phyloP scores from a whole-genome alignment of 2,113 vertebrate species.

The Scolopax mira region DNA sequence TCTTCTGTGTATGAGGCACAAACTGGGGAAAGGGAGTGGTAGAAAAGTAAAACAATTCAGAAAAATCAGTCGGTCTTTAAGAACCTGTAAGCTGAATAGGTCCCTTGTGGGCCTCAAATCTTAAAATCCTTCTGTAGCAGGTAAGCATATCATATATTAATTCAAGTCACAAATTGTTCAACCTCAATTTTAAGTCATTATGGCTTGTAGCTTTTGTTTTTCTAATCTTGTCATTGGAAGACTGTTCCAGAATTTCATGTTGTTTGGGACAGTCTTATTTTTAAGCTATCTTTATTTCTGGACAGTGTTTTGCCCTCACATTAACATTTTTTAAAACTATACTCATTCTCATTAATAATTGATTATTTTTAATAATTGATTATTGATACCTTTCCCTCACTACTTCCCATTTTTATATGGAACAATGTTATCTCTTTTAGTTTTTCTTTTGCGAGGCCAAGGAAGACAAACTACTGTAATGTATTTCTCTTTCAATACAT shows the following conservation, averaged over 20 bases:
- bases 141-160: neutral
- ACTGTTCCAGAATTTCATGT: neutral
- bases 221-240: neutral
- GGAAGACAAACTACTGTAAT: neutral
- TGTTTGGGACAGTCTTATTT: neutral
- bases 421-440: neutral
- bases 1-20: neutral
- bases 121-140: neutral
- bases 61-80: neutral
- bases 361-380: too few species aligned
- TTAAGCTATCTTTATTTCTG: neutral
- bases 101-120: neutral
- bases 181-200: neutral
- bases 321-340: neutral
- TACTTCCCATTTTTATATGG: neutral
- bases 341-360: neutral
- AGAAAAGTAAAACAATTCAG: neutral
- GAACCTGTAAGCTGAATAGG: neutral
- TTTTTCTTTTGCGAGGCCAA: neutral
- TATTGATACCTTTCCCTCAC: neutral
- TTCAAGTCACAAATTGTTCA: neutral
- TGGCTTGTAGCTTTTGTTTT: neutral
- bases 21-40: neutral
- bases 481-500: neutral
- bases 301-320: neutral